Conservation (phyloP, 2,797 vertebrate genomes). For the Myotis pilosus region DNA sequence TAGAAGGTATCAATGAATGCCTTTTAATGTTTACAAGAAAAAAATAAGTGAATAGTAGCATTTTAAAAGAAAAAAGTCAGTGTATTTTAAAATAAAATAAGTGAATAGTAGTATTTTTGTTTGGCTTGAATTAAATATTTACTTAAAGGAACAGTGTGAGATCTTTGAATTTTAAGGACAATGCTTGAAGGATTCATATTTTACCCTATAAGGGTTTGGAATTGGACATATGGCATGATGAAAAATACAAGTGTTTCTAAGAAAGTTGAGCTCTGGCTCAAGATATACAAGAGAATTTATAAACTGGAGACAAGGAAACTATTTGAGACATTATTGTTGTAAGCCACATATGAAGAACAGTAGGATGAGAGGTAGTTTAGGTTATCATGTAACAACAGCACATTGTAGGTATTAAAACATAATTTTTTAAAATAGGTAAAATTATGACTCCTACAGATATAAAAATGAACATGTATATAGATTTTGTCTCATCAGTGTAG, state of each 20-base stretch:
- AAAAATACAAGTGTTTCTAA: not conserved
- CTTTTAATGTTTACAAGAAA: conserved; percentile 6
- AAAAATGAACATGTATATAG: not conserved
- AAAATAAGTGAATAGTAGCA: not conserved
- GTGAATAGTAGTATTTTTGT: not conserved
- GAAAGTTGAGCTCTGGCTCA: not conserved
- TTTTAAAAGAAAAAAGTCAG: too few species aligned
- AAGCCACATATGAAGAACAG: not conserved
- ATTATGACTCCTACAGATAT: not conserved
- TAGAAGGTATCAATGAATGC: not conserved
- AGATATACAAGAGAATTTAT: not conserved
- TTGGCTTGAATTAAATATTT: not conserved
- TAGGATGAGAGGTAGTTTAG: not conserved
- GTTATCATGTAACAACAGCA: not conserved
- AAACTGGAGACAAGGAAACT: not conserved
- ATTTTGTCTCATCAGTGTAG: conserved; percentile 19
- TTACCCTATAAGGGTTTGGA: not conserved
- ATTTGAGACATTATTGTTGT: not conserved
- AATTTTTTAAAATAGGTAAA: not conserved
- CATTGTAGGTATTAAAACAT: not conserved
- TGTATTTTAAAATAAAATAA: too few species aligned
- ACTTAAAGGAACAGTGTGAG: not conserved
- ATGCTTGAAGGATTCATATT: not conserved
- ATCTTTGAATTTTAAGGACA: not conserved
- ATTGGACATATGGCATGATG: not conserved